phyloP scores from a whole-genome alignment of 2,797 vertebrate genomes.

The Coregonus ussuriensis region DNA sequence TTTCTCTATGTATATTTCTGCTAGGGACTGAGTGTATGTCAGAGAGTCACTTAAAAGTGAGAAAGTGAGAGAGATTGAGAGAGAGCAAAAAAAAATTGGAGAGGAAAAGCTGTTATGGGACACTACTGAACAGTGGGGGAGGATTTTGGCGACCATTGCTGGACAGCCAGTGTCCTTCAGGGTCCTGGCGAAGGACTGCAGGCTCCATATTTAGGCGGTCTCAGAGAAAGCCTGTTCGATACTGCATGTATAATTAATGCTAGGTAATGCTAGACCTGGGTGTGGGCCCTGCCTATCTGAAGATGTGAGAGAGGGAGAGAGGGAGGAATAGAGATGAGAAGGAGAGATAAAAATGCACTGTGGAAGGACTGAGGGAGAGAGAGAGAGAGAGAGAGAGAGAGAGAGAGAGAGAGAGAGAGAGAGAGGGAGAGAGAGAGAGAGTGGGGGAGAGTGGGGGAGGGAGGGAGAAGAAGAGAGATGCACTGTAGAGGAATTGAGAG shows the following conservation, averaged over 20 bases:
- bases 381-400: neutral
- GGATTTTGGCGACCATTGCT: conserved; percentile 41
- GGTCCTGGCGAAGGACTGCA: conserved; percentile 59
- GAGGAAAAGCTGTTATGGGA: neutral
- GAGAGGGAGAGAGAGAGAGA: neutral
- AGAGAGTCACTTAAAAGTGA: too few species aligned
- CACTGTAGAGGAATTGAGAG: neutral
- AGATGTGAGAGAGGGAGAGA: conserved; percentile 20
- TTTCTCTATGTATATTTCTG: too few species aligned
- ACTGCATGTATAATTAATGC: conserved; percentile 80
- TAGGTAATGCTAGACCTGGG: conserved; percentile 75
- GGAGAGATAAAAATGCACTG: neutral
- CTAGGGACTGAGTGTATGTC: too few species aligned
- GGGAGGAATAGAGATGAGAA: neutral
- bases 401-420: too few species aligned
- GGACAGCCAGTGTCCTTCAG: conserved; percentile 71
- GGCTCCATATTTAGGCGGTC: conserved; percentile 75
- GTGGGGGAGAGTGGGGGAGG: too few species aligned
- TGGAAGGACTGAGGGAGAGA: conserved; percentile 17
- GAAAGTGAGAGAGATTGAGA: neutral
- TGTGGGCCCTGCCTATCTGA: conserved; percentile 56
- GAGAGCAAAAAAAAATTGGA: neutral
- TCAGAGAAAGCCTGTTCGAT: conserved; percentile 76
- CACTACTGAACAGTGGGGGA: neutral
- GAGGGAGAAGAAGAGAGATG: too few species aligned